These are phyloP conservation scores for Conus ventricosus DNA, from an alignment of 1,140 invertebrate species.

Conservation along the genomic window DNA sequence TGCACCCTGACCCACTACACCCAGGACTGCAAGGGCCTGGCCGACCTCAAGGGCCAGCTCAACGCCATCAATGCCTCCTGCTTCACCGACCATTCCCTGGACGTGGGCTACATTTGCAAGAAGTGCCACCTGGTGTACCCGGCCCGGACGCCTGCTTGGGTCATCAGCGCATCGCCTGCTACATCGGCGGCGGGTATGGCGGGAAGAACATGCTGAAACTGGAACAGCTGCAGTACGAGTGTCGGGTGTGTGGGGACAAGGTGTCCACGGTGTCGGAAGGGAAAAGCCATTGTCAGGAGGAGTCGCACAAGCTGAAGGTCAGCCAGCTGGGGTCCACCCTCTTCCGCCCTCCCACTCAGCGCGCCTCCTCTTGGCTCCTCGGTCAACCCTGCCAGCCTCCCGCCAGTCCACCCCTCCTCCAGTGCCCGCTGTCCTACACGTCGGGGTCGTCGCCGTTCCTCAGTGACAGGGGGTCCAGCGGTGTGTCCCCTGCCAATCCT, in stretches of 20 bases:
- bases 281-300: slow-evolving; percentile 82
- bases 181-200: slow-evolving; percentile 73
- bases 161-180: slow-evolving; percentile 83
- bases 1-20: slow-evolving; percentile 75
- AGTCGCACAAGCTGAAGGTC: slow-evolving; percentile 67
- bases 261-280: slow-evolving; percentile 77
- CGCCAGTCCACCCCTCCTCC: neutral
- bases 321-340: slow-evolving; percentile 34
- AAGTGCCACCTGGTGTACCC: slow-evolving; percentile 89
- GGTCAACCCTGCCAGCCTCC: slow-evolving; percentile 1
- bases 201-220: slow-evolving; percentile 73
- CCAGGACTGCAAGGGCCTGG: slow-evolving; percentile 74
- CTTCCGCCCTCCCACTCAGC: slow-evolving; percentile 11
- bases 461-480: neutral
- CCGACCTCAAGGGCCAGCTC: slow-evolving; percentile 69
- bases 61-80: slow-evolving; percentile 65
- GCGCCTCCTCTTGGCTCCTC: neutral
- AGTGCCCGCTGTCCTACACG: neutral
- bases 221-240: slow-evolving; percentile 81
- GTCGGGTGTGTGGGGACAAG: slow-evolving; percentile 81
- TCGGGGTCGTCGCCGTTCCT: neutral
- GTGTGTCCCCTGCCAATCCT: neutral
- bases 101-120: slow-evolving; percentile 89
- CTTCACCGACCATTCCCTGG: slow-evolving; percentile 81
- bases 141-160: slow-evolving; percentile 82